A percentile compares a stretch with the other conserved stretches of the same genome.
Evolutionary conservation across 2,888 invertebrate genomes (phyloP).

Genomic region (Limnephilus auricula): DNA sequence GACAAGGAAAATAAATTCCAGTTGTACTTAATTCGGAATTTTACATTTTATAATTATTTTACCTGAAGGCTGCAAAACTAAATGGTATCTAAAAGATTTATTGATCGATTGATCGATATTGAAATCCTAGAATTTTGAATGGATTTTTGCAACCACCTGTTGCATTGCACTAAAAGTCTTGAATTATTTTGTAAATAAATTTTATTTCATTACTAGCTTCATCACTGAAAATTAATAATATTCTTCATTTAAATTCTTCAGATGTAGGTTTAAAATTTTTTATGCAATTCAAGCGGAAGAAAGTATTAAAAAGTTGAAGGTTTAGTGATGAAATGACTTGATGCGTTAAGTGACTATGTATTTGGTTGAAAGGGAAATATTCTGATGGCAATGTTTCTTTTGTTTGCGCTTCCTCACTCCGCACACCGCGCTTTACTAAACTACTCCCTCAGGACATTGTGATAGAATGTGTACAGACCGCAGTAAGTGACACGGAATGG

Average conservation of each 20-base stretch:
- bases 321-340: background rate
- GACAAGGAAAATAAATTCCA: background rate
- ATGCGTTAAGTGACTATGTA: background rate
- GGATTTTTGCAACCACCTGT: too few relatives aligned
- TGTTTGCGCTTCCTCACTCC: constrained; percentile 62
- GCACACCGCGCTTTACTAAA: constrained; percentile 60
- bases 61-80: background rate
- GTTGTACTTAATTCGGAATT: background rate
- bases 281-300: background rate
- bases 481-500: constrained; percentile 62
- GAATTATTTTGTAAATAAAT: background rate
- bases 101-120: background rate
- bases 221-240: background rate
- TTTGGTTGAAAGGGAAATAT: background rate
- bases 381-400: constrained; percentile 57
- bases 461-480: constrained; percentile 61
- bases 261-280: background rate
- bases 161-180: too few relatives aligned
- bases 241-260: background rate
- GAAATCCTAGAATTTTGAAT: background rate
- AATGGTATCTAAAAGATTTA: background rate
- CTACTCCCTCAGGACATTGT: constrained; percentile 63
- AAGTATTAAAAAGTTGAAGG: background rate
- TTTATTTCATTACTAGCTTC: background rate
- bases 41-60: background rate